Evolutionary conservation across 2,888 invertebrate species (phyloP), one percentile per base, ranked within the genome.

Genomic region (Leptogaster cylindrica): DNA sequence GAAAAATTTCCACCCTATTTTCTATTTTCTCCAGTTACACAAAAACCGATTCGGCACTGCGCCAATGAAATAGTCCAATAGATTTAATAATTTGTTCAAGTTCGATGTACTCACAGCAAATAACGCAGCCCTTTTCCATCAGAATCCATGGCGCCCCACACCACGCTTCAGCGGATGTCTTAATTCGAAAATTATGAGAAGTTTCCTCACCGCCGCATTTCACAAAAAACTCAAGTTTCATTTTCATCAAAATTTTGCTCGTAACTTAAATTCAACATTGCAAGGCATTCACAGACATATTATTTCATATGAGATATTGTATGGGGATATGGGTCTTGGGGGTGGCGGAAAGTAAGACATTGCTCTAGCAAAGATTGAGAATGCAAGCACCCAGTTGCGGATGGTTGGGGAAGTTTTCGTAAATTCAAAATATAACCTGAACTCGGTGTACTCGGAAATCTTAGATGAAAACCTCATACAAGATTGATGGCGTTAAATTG

Each of bases 401-500:
- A n/a, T 33, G 64, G 64, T 12, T n/a, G 64, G 65, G 65, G 36
- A 66, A 66, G 48, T 66, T 66, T 68, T 69, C 69, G 66, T 64
- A 64, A 66, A 69, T 69, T 69, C 66, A 69, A 69, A 66, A 69
- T 66, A 69, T 69, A 66, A 66, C 69, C 66, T 66, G 64, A 48
- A 64, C 64, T 69, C 61, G 64, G 55, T 51, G 65, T 65, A 58
- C 48, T 66, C 67, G 69, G 67, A 69, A 69, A 65, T 69, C 67
- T 69, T 69, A 69, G 69, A 69, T 69, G 69, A 69, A 67, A 67
- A 69, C 67, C 69, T 69, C 67, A 69, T 69, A 65, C 67, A 69
- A 69, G 69, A 69, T 69, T 69, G 67, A 69, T 69, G 69, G 69
- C 69, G 69, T 69, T 67, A 69, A 69, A 69, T 69, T 69, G 69